Conservation (phyloP, 2,113 vertebrate genomes). For the Desmodus rotundus region DNA sequence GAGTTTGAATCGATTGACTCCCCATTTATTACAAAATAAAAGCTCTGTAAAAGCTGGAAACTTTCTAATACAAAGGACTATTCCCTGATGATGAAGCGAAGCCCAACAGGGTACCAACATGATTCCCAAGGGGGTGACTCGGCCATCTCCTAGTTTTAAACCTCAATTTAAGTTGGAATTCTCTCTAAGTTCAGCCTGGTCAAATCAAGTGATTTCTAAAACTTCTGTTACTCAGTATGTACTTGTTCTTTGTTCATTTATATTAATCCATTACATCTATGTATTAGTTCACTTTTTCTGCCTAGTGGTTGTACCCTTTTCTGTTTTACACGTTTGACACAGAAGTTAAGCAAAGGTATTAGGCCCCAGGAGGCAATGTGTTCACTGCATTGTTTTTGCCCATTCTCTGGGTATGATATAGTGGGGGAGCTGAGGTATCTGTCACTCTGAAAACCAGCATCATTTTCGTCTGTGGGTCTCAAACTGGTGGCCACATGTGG, state of each 20-base stretch:
- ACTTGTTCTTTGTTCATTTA: background rate
- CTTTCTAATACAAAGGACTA: background rate
- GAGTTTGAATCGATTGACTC: background rate
- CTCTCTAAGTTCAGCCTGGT: background rate
- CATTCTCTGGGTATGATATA: background rate
- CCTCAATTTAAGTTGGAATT: background rate
- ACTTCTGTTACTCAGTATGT: background rate
- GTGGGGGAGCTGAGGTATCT: background rate
- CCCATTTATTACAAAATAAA: constrained; percentile 19
- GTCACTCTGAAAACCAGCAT: background rate
- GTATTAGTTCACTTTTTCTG: background rate
- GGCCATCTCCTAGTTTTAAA: background rate
- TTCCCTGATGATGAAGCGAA: background rate
- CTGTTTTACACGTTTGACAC: constrained; percentile 4
- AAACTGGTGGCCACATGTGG: background rate
- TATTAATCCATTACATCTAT: background rate
- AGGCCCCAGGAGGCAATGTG: background rate
- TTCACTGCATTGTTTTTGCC: background rate
- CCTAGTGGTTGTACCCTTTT: background rate
- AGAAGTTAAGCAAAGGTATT: background rate
- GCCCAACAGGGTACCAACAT: background rate
- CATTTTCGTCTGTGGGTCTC: background rate
- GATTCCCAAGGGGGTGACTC: background rate
- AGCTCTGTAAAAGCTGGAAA: background rate
- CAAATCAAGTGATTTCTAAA: constrained; percentile 6